Evolutionary conservation across 1,140 invertebrate species (phyloP).

Genomic region (Octopus bimaculoides): DNA sequence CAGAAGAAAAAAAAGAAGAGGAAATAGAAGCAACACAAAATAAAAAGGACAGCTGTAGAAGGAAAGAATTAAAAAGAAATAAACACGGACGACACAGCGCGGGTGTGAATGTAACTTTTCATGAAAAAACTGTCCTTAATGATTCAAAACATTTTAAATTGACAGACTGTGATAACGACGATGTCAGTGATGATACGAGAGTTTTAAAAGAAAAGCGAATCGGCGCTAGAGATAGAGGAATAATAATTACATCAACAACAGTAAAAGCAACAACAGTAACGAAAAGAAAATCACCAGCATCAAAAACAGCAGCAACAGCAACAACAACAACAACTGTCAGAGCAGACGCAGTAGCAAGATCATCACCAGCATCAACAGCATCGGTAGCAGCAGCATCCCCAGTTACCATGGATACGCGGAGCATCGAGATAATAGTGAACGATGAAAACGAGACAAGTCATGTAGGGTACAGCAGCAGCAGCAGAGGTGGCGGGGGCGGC

Average conservation of each 20-base stretch:
- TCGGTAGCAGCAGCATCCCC: slow-evolving; percentile 18
- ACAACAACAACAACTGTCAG: background rate
- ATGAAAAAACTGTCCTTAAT: too few relatives aligned
- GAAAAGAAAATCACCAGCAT: background rate
- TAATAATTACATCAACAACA: too few relatives aligned
- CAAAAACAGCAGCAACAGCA: too few relatives aligned
- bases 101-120: too few relatives aligned
- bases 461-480: background rate
- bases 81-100: background rate
- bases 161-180: too few relatives aligned
- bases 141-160: too few relatives aligned
- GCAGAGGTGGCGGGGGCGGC: background rate
- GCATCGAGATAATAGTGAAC: slow-evolving; percentile 32
- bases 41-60: background rate
- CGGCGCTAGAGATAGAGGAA: too few relatives aligned
- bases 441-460: slow-evolving; percentile 23
- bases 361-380: background rate
- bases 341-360: background rate
- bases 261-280: too few relatives aligned
- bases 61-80: background rate
- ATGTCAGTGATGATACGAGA: too few relatives aligned
- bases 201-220: too few relatives aligned
- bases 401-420: slow-evolving; percentile 26
- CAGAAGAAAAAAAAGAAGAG: background rate
- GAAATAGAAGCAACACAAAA: background rate